phyloP scores from a whole-genome alignment of 2,113 vertebrate genomes.

The Eubucco bourcierii region DNA sequence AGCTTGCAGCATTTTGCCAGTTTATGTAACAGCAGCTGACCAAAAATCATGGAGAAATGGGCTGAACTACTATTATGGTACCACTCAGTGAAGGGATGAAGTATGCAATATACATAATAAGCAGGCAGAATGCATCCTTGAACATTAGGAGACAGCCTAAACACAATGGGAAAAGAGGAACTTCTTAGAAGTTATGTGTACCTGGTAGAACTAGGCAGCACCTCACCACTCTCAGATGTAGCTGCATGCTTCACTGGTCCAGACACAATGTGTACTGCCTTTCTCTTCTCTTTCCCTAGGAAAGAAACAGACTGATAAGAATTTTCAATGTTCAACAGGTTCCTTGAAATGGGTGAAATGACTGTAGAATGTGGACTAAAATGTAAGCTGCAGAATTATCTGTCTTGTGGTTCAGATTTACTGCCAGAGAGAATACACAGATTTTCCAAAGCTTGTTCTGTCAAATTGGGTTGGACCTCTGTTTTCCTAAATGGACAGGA shows the following conservation, averaged over 20 bases:
- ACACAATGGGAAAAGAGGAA: neutral
- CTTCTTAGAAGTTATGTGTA: neutral
- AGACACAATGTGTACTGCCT: neutral
- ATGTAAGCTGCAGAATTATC: neutral
- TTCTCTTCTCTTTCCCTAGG: neutral
- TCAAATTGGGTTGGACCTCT: neutral
- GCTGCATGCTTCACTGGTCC: neutral
- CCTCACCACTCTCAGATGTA: neutral
- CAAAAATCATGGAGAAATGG: neutral
- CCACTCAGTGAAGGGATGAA: neutral
- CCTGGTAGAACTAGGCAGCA: neutral
- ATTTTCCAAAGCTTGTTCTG: neutral
- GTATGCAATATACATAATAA: neutral
- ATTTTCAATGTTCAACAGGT: neutral
- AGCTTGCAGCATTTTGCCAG: neutral
- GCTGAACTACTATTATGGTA: neutral
- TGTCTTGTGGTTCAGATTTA: neutral
- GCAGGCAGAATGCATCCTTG: neutral
- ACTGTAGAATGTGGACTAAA: neutral
- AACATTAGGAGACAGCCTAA: neutral
- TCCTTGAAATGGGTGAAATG: neutral
- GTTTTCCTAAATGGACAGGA: neutral
- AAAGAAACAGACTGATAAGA: neutral
- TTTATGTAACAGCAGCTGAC: neutral
- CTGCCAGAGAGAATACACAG: neutral